A percentile compares a stretch with the other conserved stretches of the same genome.
phyloP scores from a whole-genome alignment of 2,797 vertebrate species.

The Clarias platycephalus region DNA sequence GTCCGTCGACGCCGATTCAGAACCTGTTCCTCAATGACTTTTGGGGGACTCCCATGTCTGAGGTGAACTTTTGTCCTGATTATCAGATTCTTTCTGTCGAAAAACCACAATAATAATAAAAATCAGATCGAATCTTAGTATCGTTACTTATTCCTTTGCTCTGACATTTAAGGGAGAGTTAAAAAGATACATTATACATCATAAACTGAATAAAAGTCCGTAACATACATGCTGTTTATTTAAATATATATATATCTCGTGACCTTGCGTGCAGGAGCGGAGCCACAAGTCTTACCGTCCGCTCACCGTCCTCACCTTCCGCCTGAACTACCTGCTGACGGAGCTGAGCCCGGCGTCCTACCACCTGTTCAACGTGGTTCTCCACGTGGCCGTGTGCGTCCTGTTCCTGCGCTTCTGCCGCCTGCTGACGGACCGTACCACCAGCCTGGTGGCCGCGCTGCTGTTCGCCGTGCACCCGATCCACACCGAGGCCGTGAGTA shows the following conservation, averaged over 20 bases:
- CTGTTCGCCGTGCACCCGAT: slow-evolving; percentile 95
- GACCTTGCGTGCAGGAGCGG: slow-evolving; percentile 78
- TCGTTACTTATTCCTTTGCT: neutral
- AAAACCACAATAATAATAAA: neutral
- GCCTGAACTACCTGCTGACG: slow-evolving; percentile 93
- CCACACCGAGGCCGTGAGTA: slow-evolving; percentile 96
- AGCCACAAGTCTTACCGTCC: slow-evolving; percentile 98
- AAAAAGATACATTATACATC: neutral
- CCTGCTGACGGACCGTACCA: slow-evolving; percentile 84
- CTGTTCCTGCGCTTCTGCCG: slow-evolving; percentile 92
- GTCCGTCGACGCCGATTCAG: slow-evolving; percentile 87
- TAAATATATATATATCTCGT: too few species aligned
- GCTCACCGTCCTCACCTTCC: slow-evolving; percentile 93
- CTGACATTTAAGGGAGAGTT: neutral
- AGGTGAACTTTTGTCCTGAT: slow-evolving; percentile 70
- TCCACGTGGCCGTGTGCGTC: slow-evolving; percentile 86
- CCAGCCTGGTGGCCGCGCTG: slow-evolving; percentile 84
- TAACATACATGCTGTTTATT: too few species aligned
- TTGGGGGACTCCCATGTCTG: slow-evolving; percentile 98
- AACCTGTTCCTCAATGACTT: slow-evolving; percentile 97
- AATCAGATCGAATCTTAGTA: neutral
- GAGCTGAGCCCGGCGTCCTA: slow-evolving; percentile 92
- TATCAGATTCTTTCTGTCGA: neutral
- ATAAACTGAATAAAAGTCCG: too few species aligned
- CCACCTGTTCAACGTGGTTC: slow-evolving; percentile 87